Conservation (phyloP, 2,888 invertebrate genomes). For the Eristalis pertinax region DNA sequence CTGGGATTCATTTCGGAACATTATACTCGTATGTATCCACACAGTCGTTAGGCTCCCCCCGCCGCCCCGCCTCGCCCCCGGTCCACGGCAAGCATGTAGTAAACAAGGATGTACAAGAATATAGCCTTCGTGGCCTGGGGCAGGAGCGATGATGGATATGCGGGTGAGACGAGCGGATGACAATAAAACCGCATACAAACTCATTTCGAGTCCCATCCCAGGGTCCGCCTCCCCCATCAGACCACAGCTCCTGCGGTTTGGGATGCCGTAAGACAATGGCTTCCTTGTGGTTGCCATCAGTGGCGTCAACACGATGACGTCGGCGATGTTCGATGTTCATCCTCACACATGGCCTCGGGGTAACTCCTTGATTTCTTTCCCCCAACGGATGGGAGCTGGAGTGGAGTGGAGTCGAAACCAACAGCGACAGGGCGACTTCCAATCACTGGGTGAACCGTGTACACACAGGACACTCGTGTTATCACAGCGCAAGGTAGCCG, state of each 20-base stretch:
- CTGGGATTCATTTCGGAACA: not conserved
- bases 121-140: not conserved
- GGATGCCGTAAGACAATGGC: not conserved
- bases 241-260: not conserved
- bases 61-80: not conserved
- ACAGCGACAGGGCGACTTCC: too few relatives aligned
- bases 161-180: not conserved
- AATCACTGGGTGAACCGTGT: not conserved
- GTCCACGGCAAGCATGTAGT: not conserved
- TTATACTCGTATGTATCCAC: not conserved
- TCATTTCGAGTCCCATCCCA: not conserved
- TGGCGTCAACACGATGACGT: not conserved
- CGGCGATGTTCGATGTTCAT: not conserved
- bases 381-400: not conserved
- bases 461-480: not conserved
- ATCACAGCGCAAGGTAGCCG: constrained; percentile 32
- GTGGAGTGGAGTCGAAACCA: not conserved
- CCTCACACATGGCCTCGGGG: not conserved
- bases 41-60: not conserved
- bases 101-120: not conserved
- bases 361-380: not conserved
- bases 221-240: not conserved
- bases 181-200: not conserved
- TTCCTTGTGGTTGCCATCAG: not conserved
- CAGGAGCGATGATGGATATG: not conserved